Conservation (phyloP, 92 coral and sea anemone genomes). For the Phenganax marumi region DNA sequence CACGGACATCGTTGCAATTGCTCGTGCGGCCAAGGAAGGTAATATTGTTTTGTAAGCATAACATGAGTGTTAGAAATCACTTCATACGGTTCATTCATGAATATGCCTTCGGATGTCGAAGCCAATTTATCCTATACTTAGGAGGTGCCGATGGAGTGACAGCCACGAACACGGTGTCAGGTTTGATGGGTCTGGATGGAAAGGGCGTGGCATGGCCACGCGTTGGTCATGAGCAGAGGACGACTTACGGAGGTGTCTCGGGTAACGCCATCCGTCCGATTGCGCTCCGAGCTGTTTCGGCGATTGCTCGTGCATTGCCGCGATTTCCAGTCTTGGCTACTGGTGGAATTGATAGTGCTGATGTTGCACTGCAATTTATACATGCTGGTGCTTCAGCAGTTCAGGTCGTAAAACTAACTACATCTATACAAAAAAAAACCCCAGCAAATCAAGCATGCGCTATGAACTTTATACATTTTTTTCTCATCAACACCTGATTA, state of each 20-base stretch:
- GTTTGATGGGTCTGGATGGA: constrained; percentile 84
- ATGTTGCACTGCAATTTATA: constrained; percentile 88
- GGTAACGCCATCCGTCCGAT: constrained; percentile 98
- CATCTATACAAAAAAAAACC: not conserved
- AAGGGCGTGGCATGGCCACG: constrained; percentile 80
- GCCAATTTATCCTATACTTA: constrained; percentile 9
- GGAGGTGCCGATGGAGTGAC: constrained; percentile 99
- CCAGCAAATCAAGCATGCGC: not conserved
- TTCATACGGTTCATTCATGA: no score
- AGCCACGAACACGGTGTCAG: constrained; percentile 98
- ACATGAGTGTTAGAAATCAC: not conserved
- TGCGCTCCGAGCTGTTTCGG: constrained; percentile 95
- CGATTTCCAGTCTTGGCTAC: constrained; percentile 94
- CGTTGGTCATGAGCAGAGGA: constrained; percentile 70
- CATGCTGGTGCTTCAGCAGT: constrained; percentile 94
- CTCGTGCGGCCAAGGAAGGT: constrained; percentile 96
- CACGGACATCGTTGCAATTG: constrained; percentile 86
- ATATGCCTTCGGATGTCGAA: not conserved
- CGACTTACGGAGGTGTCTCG: constrained; percentile 97
- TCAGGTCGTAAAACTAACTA: constrained; percentile 58
- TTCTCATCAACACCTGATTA: not conserved
- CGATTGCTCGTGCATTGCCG: constrained; percentile 85
- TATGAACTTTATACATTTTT: no score
- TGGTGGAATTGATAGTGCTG: constrained; percentile 98
- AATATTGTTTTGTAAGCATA: not conserved